Evolutionary conservation across 2,888 invertebrate species (phyloP), one percentile per base, ranked within the genome.

Genomic region (Ichneumoninae sp.): DNA sequence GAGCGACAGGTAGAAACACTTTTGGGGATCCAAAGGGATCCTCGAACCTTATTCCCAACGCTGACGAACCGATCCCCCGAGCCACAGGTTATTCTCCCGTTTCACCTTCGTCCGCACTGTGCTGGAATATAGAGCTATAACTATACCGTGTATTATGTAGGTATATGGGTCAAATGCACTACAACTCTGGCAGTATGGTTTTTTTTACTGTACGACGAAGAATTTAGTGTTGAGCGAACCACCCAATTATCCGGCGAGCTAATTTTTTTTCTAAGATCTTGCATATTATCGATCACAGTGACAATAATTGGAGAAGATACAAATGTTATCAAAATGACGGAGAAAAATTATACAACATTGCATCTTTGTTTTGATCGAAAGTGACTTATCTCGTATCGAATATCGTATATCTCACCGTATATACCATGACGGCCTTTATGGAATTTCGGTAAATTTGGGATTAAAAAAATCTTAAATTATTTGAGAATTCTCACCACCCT

Each of bases 1-100:
- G 91, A 88, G 79, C 89, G 88, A 92, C 92, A 93, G 93, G 93
- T 93, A 93, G 90, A 91, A 91, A 93, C 92, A 93, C 93, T 92
- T 84, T 77, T 74, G 22, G 68, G 74, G 76, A 69, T 73, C 76
- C 36, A 54, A 52, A 65, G 47, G 47, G 44, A 77, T 81, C n/a
- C 71, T 77, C 54, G 69, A 81, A 22, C 30, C 50, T 68, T 33
- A 47, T 36, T 74, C 52, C 66, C 47, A 54, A 73, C 73, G 68
- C 77, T 26, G 81, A 47, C 63, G 60, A n/a, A 69, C 47, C 63
- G n/a, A 77, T 57, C 54, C 76, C 60, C 69, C 1, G 71, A 77
- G 77, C 77, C 77, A 80, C 80, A 74, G 71, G 76, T 76, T 76
- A 63, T 63, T 74, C 73, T 77, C 65, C 47, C 54, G 5, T 73